A percentile compares a stretch with the other conserved stretches of the same genome.
phyloP scores from a whole-genome alignment of 2,113 vertebrate genomes.

The Periophthalmus modestus region DNA sequence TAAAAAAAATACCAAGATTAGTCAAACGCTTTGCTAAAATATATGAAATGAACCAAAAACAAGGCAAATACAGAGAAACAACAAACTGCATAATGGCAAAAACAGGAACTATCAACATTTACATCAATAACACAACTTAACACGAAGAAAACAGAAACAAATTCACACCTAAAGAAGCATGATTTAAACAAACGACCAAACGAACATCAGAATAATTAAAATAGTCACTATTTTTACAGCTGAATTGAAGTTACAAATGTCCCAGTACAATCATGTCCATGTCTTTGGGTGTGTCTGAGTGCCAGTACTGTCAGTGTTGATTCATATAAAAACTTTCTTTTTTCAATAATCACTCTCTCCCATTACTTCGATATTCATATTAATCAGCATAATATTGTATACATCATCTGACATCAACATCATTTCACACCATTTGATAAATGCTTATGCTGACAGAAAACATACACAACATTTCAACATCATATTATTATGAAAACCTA shows the following conservation, averaged over 20 bases:
- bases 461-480: background rate
- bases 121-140: background rate
- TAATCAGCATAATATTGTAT: background rate
- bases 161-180: too few species aligned
- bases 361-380: background rate
- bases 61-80: background rate
- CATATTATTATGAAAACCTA: background rate
- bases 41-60: background rate
- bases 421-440: constrained; percentile 6
- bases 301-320: background rate
- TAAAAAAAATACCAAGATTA: background rate
- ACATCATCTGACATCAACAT: background rate
- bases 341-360: background rate
- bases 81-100: background rate
- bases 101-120: background rate
- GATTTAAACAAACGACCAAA: background rate
- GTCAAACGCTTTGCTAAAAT: background rate
- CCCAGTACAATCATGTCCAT: too few species aligned
- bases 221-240: background rate
- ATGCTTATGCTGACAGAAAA: background rate
- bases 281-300: too few species aligned
- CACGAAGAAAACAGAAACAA: background rate
- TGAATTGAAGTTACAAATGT: background rate
- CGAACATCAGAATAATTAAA: background rate
- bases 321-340: background rate